Percentiles rank a stretch among this genome's conserved stretches.
These are phyloP conservation scores for Leptinotarsa defecta DNA, from an alignment of 1,140 invertebrate genomes.

Conservation along the genomic window DNA sequence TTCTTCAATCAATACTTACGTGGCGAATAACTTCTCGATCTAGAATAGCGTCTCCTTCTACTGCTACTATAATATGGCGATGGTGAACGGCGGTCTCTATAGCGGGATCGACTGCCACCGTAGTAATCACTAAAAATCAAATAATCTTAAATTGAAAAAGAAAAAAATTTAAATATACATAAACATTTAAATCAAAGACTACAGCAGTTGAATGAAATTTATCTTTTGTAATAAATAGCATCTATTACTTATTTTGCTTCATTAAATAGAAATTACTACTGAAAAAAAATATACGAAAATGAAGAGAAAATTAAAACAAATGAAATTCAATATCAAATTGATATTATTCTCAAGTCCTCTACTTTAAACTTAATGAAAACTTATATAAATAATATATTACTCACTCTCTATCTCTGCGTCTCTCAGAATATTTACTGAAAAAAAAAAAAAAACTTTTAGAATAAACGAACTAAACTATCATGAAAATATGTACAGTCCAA, in stretches of 20 bases:
- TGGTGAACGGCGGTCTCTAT: constrained; percentile 54
- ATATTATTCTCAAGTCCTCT: too few species aligned
- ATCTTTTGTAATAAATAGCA: too few species aligned
- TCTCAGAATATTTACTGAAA: neutral
- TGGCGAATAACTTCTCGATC: constrained; percentile 84
- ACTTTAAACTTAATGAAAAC: too few species aligned
- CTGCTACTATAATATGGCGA: constrained; percentile 62
- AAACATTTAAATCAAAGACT: too few species aligned
- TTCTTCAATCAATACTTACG: constrained; percentile 67
- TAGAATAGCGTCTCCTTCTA: constrained; percentile 71
- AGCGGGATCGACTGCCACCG: constrained; percentile 52
- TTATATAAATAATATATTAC: neutral
- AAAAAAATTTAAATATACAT: too few species aligned
- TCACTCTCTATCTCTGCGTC: constrained; percentile 11
- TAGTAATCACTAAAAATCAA: constrained; percentile 40
- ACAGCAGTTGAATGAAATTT: too few species aligned
- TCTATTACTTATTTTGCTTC: too few species aligned
- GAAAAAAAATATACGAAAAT: too few species aligned
- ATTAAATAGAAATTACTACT: too few species aligned
- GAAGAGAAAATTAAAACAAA: too few species aligned
- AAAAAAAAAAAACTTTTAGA: neutral
- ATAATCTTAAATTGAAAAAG: neutral
- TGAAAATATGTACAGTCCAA: too few species aligned
- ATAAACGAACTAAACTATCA: neutral
- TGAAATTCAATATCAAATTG: too few species aligned